phyloP scores from a whole-genome alignment of 2,113 vertebrate species.

The Herpailurus yagouaroundi region DNA sequence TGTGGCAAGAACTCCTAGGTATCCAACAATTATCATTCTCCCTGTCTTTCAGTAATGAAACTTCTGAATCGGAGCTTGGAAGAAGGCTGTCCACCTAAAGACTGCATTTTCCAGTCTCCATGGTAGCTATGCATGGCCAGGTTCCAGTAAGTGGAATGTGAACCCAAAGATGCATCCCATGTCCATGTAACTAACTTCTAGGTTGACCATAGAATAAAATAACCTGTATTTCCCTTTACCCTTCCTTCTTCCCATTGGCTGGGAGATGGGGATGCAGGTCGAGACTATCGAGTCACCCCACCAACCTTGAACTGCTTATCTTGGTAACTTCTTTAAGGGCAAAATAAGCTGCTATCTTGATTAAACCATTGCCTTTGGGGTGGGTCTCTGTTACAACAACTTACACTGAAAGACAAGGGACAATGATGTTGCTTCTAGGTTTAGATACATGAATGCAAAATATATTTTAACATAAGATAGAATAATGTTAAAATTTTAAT shows the following conservation, averaged over 20 bases:
- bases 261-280: not conserved
- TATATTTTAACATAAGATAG: not conserved
- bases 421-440: not conserved
- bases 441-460: not conserved
- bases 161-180: not conserved
- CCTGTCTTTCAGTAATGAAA: not conserved
- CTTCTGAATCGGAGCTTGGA: not conserved
- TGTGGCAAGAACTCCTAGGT: not conserved
- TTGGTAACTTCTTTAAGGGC: not conserved
- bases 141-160: not conserved
- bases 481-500: not conserved
- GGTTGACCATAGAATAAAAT: not conserved
- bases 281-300: not conserved
- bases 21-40: not conserved
- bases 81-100: not conserved
- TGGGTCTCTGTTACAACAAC: not conserved
- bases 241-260: not conserved
- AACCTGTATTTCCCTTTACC: not conserved
- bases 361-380: not conserved
- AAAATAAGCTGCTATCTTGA: not conserved
- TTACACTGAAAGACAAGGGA: not conserved
- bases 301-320: not conserved
- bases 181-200: not conserved
- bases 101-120: not conserved
- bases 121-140: not conserved